Percentiles rank a stretch among this genome's conserved stretches.
Conservation (phyloP, 2,888 invertebrate species). For the Tubulanus polymorphus region DNA sequence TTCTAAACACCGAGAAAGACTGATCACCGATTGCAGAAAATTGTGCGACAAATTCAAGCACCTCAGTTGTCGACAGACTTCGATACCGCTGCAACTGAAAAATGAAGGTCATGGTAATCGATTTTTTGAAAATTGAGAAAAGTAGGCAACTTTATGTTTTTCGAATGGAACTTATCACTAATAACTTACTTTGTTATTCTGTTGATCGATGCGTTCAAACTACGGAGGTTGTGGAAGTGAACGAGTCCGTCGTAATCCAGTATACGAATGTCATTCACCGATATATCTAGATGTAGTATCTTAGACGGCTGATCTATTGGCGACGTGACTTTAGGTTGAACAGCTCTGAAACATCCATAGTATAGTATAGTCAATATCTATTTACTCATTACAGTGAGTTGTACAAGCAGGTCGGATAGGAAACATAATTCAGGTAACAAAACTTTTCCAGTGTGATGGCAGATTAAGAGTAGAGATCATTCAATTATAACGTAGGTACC, state of each 20-base stretch:
- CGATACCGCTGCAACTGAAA: slow-evolving; percentile 37
- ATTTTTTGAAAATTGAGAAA: too few species aligned
- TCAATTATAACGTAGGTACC: too few species aligned
- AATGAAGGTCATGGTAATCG: too few species aligned
- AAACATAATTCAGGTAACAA: too few species aligned
- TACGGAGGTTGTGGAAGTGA: slow-evolving; percentile 31
- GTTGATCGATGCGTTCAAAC: slow-evolving; percentile 40
- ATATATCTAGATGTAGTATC: slow-evolving; percentile 18
- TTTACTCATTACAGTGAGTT: too few species aligned
- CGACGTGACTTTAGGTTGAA: not conserved
- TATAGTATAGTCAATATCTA: too few species aligned
- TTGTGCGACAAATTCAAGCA: slow-evolving; percentile 41
- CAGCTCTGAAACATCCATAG: slow-evolving; percentile 6
- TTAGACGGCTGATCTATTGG: slow-evolving; percentile 15
- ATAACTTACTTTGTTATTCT: slow-evolving; percentile 33
- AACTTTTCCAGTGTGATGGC: too few species aligned
- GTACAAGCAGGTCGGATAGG: too few species aligned
- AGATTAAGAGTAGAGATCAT: too few species aligned
- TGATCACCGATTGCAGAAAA: slow-evolving; percentile 29
- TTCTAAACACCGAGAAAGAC: slow-evolving; percentile 23
- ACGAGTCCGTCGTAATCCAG: slow-evolving; percentile 29
- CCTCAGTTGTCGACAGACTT: slow-evolving; percentile 30
- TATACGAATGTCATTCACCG: slow-evolving; percentile 37
- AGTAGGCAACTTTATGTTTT: too few species aligned
- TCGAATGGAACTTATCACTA: too few species aligned